These are phyloP conservation scores for Macrophya annulata DNA, from an alignment of 2,888 invertebrate species.

Conservation along the genomic window DNA sequence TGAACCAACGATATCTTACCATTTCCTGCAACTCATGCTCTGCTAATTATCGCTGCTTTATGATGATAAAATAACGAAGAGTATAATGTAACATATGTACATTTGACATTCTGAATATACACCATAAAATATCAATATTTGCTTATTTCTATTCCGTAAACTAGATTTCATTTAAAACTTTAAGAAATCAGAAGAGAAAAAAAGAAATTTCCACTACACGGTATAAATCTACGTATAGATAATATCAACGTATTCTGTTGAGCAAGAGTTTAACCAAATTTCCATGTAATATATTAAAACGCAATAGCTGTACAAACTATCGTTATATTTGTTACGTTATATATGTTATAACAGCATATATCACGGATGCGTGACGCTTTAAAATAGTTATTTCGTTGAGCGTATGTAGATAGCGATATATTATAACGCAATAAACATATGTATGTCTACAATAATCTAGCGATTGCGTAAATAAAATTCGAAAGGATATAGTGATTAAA, in stretches of 20 bases:
- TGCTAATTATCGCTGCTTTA: background rate
- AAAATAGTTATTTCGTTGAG: background rate
- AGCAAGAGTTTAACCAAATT: background rate
- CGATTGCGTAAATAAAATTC: background rate
- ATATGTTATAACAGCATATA: background rate
- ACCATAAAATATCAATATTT: background rate
- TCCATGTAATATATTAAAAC: background rate
- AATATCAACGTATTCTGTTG: background rate
- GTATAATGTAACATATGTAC: background rate
- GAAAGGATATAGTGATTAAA: constrained; percentile 10
- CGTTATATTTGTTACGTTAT: background rate
- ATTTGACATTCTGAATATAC: background rate
- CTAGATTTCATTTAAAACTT: background rate
- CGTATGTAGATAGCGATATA: background rate
- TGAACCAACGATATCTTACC: background rate
- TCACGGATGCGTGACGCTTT: background rate
- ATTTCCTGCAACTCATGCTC: background rate
- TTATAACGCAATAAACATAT: background rate
- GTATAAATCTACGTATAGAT: background rate
- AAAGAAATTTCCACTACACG: background rate
- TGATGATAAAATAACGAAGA: background rate
- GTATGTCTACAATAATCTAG: background rate
- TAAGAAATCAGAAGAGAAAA: background rate
- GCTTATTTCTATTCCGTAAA: background rate
- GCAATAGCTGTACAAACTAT: background rate